A percentile compares a stretch with the other conserved stretches of the same genome.
These are phyloP conservation scores for Dermatemys mawii DNA, from an alignment of 2,113 vertebrate species.

Conservation along the genomic window DNA sequence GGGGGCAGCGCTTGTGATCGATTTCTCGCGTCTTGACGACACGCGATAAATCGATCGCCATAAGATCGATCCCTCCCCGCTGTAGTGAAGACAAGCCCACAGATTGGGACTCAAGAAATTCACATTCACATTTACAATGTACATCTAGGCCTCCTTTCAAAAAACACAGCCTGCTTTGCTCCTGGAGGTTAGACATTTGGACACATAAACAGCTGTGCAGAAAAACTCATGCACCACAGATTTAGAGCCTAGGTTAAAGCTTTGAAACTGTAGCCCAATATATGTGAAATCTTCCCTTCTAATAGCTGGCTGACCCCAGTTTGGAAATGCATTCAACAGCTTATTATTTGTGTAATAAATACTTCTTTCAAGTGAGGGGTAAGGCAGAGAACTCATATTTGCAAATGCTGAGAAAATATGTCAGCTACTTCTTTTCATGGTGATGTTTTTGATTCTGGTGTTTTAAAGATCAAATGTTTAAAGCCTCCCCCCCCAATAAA, in stretches of 20 bases:
- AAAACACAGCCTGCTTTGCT: not conserved
- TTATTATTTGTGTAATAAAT: not conserved
- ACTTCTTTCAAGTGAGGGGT: not conserved
- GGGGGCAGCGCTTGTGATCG: too few species aligned
- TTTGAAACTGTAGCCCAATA: not conserved
- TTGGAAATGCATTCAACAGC: not conserved
- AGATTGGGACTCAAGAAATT: not conserved
- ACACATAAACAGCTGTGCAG: not conserved
- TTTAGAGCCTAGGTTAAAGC: not conserved
- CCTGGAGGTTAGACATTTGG: not conserved
- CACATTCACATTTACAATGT: not conserved
- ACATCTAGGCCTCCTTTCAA: not conserved
- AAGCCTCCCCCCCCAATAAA: not conserved
- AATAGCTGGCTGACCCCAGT: not conserved
- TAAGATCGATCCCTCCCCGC: too few species aligned
- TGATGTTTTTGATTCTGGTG: not conserved
- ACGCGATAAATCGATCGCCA: too few species aligned
- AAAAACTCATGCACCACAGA: not conserved
- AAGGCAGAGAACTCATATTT: not conserved
- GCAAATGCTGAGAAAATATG: not conserved
- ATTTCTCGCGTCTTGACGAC: too few species aligned
- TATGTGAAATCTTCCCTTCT: not conserved
- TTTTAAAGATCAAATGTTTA: not conserved
- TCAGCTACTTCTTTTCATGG: not conserved
- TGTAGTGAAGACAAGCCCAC: too few species aligned